These are phyloP conservation scores for Indri indri DNA, from an alignment of 2,113 vertebrate species.

Conservation along the genomic window DNA sequence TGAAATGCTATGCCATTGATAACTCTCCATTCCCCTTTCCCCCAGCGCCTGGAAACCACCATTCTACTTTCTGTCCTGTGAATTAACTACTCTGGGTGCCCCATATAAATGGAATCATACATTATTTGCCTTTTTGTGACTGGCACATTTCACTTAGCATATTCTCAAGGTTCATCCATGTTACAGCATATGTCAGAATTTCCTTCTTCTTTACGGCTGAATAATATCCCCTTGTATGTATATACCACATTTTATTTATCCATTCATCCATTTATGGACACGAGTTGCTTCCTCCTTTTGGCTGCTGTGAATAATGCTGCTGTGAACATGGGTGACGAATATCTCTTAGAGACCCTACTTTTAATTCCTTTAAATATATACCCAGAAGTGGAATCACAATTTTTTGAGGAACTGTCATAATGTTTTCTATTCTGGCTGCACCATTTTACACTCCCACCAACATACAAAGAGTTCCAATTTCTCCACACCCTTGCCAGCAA, in stretches of 20 bases:
- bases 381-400: neutral
- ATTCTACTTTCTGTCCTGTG: neutral
- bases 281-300: neutral
- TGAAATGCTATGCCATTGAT: neutral
- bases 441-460: neutral
- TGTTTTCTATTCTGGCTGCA: neutral
- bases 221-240: neutral
- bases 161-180: neutral
- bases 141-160: neutral
- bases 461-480: neutral
- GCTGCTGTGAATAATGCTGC: neutral
- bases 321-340: neutral
- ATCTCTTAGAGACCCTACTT: neutral
- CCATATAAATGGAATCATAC: neutral
- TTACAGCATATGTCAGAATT: neutral
- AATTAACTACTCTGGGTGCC: neutral
- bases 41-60: neutral
- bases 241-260: neutral
- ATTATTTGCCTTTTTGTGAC: neutral
- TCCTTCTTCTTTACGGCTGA: neutral
- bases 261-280: neutral
- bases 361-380: neutral
- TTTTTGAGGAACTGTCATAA: neutral
- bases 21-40: neutral
- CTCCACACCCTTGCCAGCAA: neutral